These are phyloP conservation scores for Camponotus fellah DNA, from an alignment of 2,888 invertebrate species.

Conservation along the genomic window DNA sequence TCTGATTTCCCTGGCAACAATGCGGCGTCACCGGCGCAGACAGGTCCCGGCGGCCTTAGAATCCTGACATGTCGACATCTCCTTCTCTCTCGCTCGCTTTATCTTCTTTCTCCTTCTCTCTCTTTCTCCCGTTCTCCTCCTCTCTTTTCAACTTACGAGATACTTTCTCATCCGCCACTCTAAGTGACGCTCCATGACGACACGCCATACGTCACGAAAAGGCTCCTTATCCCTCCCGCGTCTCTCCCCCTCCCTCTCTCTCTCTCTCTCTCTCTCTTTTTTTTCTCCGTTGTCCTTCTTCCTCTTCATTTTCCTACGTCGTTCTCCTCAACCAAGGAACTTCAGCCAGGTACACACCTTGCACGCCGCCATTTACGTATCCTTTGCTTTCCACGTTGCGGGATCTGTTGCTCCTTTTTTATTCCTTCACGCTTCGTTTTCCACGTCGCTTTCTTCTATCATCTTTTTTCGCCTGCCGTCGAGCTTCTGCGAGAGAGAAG, in stretches of 20 bases:
- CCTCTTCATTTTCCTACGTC: constrained; percentile 52
- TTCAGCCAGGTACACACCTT: constrained; percentile 46
- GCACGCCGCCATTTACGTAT: constrained; percentile 50
- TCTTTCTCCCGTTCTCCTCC: constrained; percentile 45
- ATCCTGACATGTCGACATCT: constrained; percentile 66
- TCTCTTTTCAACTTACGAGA: constrained; percentile 63
- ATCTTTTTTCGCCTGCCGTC: constrained; percentile 18
- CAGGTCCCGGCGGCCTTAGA: constrained; percentile 76
- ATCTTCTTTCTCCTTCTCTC: constrained; percentile 18
- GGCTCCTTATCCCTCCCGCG: constrained; percentile 56
- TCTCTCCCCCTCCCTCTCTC: not conserved
- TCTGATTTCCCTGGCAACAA: constrained; percentile 87
- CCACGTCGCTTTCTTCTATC: constrained; percentile 11
- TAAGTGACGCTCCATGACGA: constrained; percentile 80
- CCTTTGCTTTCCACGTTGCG: constrained; percentile 26
- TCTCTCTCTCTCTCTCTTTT: constrained; percentile 11
- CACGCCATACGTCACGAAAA: constrained; percentile 81
- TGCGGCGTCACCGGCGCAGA: constrained; percentile 82
- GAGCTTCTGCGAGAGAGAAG: constrained; percentile 49
- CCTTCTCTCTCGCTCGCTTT: constrained; percentile 60
- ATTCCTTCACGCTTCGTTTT: constrained; percentile 42
- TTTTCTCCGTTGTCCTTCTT: not conserved
- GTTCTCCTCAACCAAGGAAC: constrained; percentile 38
- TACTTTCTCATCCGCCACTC: constrained; percentile 79
- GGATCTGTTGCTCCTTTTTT: constrained; percentile 39